Conservation (phyloP, 2,888 invertebrate species). For the Drymonia ruficornis region DNA sequence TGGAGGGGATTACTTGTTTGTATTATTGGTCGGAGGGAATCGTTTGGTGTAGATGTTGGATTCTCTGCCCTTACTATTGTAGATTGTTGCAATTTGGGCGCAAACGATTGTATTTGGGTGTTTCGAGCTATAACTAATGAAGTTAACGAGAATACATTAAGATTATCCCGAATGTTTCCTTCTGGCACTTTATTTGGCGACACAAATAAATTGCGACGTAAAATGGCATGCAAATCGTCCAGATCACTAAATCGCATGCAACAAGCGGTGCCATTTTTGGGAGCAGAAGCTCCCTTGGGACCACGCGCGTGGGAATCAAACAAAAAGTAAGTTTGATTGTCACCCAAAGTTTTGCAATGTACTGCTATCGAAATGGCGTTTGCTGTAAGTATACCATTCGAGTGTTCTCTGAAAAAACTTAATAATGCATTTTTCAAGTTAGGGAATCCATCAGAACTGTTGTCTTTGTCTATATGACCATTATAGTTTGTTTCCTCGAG, state of each 20-base stretch:
- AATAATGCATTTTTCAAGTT: constrained; percentile 16
- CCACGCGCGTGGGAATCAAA: constrained; percentile 24
- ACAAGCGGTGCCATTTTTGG: constrained; percentile 17
- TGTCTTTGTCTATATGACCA: constrained; percentile 11
- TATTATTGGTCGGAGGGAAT: constrained; percentile 5
- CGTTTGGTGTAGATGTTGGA: constrained; percentile 7
- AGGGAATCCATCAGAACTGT: constrained; percentile 14
- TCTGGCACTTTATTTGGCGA: not conserved
- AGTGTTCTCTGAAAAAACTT: constrained; percentile 17
- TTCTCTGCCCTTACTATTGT: not conserved
- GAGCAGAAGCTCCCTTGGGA: constrained; percentile 18
- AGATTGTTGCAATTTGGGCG: constrained; percentile 1
- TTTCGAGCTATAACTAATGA: constrained; percentile 7
- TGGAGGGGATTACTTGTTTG: not conserved
- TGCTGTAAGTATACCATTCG: constrained; percentile 13
- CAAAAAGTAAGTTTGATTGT: constrained; percentile 14
- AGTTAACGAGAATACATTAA: constrained; percentile 11
- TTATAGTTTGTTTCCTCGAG: constrained; percentile 12
- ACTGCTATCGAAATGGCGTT: constrained; percentile 13
- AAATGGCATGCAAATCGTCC: constrained; percentile 10
- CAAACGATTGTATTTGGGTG: constrained; percentile 4
- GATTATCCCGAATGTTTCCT: not conserved
- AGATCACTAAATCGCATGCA: constrained; percentile 18
- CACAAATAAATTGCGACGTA: constrained; percentile 8
- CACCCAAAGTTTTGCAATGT: constrained; percentile 11